Conservation (phyloP, 2,113 vertebrate species). For the Pungitius pungitius region DNA sequence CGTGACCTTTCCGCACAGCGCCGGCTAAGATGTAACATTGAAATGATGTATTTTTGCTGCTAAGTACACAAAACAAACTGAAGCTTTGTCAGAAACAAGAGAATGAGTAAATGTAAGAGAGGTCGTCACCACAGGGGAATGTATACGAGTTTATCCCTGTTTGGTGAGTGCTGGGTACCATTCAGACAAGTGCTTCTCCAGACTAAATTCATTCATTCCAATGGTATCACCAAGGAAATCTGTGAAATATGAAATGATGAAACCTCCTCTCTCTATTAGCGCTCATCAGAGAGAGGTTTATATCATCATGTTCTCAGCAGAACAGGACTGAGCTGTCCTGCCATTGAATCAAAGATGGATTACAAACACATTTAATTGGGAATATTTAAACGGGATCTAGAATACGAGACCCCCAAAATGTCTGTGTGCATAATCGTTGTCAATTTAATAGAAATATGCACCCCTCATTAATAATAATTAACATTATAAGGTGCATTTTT, state of each 20-base stretch:
- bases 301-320: background rate
- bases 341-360: background rate
- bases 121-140: background rate
- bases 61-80: constrained; percentile 22
- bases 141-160: background rate
- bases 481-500: background rate
- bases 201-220: background rate
- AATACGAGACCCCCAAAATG: background rate
- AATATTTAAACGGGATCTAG: background rate
- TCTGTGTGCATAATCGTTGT: background rate
- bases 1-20: constrained; percentile 63
- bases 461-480: background rate
- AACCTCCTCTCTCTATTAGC: background rate
- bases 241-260: too few species aligned
- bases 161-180: background rate
- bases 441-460: background rate
- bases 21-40: constrained; percentile 25
- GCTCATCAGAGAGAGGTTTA: background rate
- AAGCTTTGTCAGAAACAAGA: background rate
- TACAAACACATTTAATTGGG: background rate
- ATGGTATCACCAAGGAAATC: background rate
- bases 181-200: background rate
- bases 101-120: background rate
- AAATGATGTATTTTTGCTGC: constrained; percentile 35
- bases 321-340: background rate